phyloP scores from a whole-genome alignment of 1,140 invertebrate species.

The Piezodorus guildinii region DNA sequence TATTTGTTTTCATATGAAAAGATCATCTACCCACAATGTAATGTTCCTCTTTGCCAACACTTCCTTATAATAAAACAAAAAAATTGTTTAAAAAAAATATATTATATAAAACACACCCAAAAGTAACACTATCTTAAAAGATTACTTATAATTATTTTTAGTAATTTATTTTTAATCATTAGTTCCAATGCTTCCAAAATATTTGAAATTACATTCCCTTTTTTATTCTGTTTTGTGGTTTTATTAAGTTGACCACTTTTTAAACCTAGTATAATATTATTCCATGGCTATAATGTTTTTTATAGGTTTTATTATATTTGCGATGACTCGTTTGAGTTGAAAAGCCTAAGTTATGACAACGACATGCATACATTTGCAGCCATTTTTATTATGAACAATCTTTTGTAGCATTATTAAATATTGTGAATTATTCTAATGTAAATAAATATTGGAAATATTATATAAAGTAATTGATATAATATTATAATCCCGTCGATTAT shows the following conservation, averaged over 20 bases:
- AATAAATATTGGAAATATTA: constrained; percentile 1
- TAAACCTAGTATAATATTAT: background rate
- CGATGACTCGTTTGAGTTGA: constrained; percentile 6
- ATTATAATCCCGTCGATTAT: constrained; percentile 1
- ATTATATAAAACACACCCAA: background rate
- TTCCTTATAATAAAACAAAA: background rate
- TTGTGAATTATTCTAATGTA: constrained; percentile 10
- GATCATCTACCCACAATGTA: background rate
- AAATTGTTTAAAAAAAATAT: background rate
- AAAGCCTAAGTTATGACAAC: constrained; percentile 16
- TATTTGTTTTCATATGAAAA: background rate
- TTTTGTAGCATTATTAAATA: constrained; percentile 11
- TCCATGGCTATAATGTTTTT: constrained; percentile 11
- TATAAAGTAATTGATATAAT: constrained; percentile 4
- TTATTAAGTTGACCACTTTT: background rate
- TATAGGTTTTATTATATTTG: background rate
- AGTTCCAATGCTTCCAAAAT: no score
- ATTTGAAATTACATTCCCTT: no score
- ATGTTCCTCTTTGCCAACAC: constrained; percentile 7
- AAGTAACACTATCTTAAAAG: background rate
- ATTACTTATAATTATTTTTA: background rate
- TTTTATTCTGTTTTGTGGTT: no score
- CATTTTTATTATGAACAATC: constrained; percentile 10
- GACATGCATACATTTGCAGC: constrained; percentile 3
- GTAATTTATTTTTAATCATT: no score